Conservation (phyloP, 2,888 invertebrate species). For the Hydrotaea cyrtoneurina region DNA sequence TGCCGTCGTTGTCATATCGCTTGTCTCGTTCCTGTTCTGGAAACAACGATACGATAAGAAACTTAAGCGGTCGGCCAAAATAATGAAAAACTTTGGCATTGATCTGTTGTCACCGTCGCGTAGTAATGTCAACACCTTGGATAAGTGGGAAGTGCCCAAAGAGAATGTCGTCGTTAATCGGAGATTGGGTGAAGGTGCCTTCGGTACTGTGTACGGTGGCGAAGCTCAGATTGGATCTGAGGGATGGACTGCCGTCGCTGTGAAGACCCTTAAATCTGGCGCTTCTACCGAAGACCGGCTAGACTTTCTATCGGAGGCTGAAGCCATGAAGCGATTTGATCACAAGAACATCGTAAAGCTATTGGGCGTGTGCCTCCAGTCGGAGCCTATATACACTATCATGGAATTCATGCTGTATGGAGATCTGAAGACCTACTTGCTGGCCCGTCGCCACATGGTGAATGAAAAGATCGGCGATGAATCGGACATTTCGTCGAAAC, state of each 20-base stretch:
- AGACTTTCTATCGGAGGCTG: constrained; percentile 95
- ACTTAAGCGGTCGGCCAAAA: constrained; percentile 85
- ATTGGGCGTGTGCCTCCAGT: constrained; percentile 92
- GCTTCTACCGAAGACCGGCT: constrained; percentile 92
- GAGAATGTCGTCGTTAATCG: constrained; percentile 92
- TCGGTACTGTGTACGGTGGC: constrained; percentile 93
- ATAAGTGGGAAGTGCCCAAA: constrained; percentile 93
- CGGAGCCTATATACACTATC: constrained; percentile 93
- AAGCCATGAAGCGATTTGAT: constrained; percentile 95
- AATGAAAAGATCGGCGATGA: constrained; percentile 84
- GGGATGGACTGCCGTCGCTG: constrained; percentile 92
- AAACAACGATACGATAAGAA: constrained; percentile 86
- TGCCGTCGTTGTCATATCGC: constrained; percentile 76
- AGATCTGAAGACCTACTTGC: constrained; percentile 92
- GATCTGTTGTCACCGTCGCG: constrained; percentile 82
- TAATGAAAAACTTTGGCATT: constrained; percentile 87
- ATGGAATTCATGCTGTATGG: constrained; percentile 98
- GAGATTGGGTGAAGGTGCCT: constrained; percentile 93
- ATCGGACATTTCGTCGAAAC: constrained; percentile 88
- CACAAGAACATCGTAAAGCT: constrained; percentile 93
- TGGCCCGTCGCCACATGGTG: constrained; percentile 92
- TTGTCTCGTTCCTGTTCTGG: constrained; percentile 84
- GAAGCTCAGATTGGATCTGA: constrained; percentile 86
- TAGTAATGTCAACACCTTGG: constrained; percentile 83
- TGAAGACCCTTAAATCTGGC: constrained; percentile 93